phyloP scores from a whole-genome alignment of 2,888 invertebrate genomes.

The Calameuta filiformis region DNA sequence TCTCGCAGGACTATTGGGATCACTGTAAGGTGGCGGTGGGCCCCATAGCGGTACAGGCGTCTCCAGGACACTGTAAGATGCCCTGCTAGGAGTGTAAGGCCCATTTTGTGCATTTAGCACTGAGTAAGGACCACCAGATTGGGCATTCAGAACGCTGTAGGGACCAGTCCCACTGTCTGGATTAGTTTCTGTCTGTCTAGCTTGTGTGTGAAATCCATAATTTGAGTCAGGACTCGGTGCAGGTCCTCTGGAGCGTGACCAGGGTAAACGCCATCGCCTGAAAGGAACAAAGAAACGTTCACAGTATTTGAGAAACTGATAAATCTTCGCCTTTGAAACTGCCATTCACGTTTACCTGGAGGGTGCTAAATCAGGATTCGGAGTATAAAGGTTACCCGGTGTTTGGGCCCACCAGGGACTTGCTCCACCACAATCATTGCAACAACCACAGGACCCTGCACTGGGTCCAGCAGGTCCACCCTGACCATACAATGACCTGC shows the following conservation, averaged over 20 bases:
- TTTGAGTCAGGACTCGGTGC: slow-evolving; percentile 78
- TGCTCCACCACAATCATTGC: slow-evolving; percentile 76
- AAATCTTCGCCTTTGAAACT: slow-evolving; percentile 11
- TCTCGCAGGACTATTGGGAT: slow-evolving; percentile 78
- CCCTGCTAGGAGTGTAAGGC: slow-evolving; percentile 54
- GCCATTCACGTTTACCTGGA: slow-evolving; percentile 48
- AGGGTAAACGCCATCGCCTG: slow-evolving; percentile 65
- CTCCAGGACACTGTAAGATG: slow-evolving; percentile 60
- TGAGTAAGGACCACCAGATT: slow-evolving; percentile 52
- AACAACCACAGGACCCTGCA: slow-evolving; percentile 73
- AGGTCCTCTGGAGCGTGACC: slow-evolving; percentile 63
- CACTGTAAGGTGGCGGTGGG: slow-evolving; percentile 89
- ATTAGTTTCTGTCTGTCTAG: slow-evolving; percentile 47
- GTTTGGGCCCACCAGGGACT: slow-evolving; percentile 68
- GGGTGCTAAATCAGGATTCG: slow-evolving; percentile 77
- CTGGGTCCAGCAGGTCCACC: slow-evolving; percentile 62
- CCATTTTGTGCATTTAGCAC: slow-evolving; percentile 49
- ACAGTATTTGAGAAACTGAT: neutral
- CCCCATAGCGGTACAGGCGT: slow-evolving; percentile 75
- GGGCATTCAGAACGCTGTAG: slow-evolving; percentile 70
- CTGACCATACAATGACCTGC: slow-evolving; percentile 81
- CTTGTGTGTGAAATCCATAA: slow-evolving; percentile 72
- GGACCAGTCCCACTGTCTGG: slow-evolving; percentile 59
- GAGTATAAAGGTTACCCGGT: slow-evolving; percentile 84
- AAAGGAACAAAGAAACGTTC: slow-evolving; percentile 18